Conservation (phyloP, 1,140 invertebrate genomes). For the Drosophila takahashii region DNA sequence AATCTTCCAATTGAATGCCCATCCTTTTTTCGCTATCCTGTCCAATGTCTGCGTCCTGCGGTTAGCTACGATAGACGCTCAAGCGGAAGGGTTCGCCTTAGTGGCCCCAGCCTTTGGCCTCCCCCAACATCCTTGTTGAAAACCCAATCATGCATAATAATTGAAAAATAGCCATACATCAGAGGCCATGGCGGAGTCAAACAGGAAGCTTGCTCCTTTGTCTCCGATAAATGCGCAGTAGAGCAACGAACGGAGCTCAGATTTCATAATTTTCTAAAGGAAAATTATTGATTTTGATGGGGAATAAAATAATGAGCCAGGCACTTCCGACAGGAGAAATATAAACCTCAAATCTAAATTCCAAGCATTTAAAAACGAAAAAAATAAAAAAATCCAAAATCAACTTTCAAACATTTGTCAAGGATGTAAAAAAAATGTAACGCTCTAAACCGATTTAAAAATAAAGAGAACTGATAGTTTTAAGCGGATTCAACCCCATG, state of each 20-base stretch:
- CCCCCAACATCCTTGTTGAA: conserved; percentile 27
- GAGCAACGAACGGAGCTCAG: conserved; percentile 31
- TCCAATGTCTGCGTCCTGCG: conserved; percentile 59
- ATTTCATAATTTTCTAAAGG: conserved; percentile 68
- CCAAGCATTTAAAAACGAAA: neutral
- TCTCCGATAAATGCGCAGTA: conserved; percentile 47
- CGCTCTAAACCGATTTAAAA: conserved; percentile 45
- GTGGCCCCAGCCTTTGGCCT: conserved; percentile 11
- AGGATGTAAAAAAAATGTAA: conserved; percentile 35
- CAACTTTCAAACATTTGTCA: conserved; percentile 3
- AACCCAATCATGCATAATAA: conserved; percentile 83
- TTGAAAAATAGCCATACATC: conserved; percentile 72
- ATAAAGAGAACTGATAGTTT: conserved; percentile 51
- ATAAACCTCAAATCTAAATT: neutral
- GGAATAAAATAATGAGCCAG: conserved; percentile 2
- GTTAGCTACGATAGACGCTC: conserved; percentile 76
- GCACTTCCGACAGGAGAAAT: conserved; percentile 38
- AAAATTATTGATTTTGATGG: conserved; percentile 55
- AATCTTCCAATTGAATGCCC: conserved; percentile 83
- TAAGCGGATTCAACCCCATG: conserved; percentile 58
- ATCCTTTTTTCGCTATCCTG: conserved; percentile 30
- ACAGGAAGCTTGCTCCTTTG: conserved; percentile 54
- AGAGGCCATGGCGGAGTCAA: conserved; percentile 13
- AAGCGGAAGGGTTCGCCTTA: conserved; percentile 74
- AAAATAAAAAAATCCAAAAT: neutral